Percentiles rank a stretch among this genome's conserved stretches.
Evolutionary conservation across 2,797 vertebrate species (phyloP).

Genomic region (Epinephelus coioides): DNA sequence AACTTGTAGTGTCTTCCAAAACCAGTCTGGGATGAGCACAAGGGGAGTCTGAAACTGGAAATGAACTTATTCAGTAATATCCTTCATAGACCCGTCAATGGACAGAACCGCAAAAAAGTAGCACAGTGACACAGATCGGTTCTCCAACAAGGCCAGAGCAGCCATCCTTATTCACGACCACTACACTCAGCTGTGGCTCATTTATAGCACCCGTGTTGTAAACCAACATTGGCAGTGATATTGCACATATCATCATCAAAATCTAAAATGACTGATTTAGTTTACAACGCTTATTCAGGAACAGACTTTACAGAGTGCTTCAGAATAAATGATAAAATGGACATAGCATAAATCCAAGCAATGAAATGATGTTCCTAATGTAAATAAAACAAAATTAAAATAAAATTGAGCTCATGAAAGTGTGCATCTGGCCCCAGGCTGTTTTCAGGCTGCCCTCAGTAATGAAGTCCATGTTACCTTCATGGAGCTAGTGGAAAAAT

Average conservation of each 20-base stretch:
- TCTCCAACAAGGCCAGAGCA: background rate
- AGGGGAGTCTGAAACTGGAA: background rate
- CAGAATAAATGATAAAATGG: background rate
- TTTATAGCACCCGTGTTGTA: background rate
- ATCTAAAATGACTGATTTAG: background rate
- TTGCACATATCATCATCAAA: background rate
- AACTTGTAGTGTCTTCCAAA: constrained; percentile 73
- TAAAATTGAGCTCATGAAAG: background rate
- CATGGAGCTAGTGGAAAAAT: background rate
- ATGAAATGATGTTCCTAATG: background rate
- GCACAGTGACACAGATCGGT: background rate
- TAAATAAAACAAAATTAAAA: constrained; percentile 1
- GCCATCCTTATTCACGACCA: background rate
- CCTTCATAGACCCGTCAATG: background rate
- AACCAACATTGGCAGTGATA: background rate
- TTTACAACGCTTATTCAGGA: background rate
- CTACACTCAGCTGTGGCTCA: background rate
- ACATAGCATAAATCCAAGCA: background rate
- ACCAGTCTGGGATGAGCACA: constrained; percentile 13
- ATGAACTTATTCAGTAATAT: constrained; percentile 1
- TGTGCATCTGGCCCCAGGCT: background rate
- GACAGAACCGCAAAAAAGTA: background rate
- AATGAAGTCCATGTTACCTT: background rate
- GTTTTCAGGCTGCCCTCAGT: constrained; percentile 26
- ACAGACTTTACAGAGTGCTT: background rate